Percentiles rank a stretch among this genome's conserved stretches.
Evolutionary conservation across 2,888 invertebrate genomes (phyloP).

Genomic region (Apotomis capreana): DNA sequence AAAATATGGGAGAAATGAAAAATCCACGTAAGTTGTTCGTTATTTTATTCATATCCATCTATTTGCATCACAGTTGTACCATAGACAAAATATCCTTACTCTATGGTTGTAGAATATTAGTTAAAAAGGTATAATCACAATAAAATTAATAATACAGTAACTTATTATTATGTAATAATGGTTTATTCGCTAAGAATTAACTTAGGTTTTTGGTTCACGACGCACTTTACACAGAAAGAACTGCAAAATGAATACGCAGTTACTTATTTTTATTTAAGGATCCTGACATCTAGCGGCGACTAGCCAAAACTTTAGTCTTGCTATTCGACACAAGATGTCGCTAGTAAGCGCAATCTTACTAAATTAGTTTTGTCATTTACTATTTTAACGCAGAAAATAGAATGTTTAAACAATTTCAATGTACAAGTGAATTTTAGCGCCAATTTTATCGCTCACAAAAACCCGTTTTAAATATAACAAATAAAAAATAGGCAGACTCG

Average conservation of each 20-base stretch:
- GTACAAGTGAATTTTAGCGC: not conserved
- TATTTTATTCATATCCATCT: conserved; percentile 43
- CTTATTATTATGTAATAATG: conserved; percentile 18
- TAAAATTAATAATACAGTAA: conserved; percentile 47
- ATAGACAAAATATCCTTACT: too few species aligned
- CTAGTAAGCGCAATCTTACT: not conserved
- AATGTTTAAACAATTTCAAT: too few species aligned
- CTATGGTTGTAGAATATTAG: not conserved
- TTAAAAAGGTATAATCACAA: conserved; percentile 53
- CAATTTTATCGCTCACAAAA: conserved; percentile 41
- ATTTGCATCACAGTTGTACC: conserved; percentile 57
- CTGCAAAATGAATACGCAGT: too few species aligned
- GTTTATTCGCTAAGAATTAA: conserved; percentile 41
- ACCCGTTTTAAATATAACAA: conserved; percentile 49
- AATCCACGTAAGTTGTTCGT: conserved; percentile 3
- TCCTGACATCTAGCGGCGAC: not conserved
- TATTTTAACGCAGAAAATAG: too few species aligned
- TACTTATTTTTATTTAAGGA: not conserved
- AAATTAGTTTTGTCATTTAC: too few species aligned
- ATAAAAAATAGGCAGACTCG: conserved; percentile 57
- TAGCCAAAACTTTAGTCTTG: not conserved
- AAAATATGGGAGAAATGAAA: not conserved
- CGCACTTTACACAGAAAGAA: not conserved
- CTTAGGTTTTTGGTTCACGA: not conserved
- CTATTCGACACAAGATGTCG: conserved; percentile 8